Base-by-base conservation (phyloP, 2,113 vertebrate genomes). In the Malaclemys terrapin region DNA sequence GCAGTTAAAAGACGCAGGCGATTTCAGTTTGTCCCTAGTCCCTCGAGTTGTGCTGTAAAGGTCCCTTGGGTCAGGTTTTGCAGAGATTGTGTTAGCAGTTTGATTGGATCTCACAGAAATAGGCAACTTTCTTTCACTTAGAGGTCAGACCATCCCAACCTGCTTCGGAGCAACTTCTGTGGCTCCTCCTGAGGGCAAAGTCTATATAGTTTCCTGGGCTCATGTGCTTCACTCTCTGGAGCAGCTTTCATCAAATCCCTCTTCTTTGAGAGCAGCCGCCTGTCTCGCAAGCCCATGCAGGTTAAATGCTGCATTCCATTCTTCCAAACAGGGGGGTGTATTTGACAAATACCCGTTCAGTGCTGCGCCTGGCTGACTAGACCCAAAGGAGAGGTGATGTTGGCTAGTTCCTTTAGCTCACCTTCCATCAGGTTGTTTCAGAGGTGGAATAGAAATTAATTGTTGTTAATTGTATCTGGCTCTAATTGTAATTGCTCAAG, bases 271-370 rank as follows among this genome's bases (percentile, higher is more conserved):
- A 85, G 88, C 88, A 95, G 49, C n/a, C 54, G 38, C 29, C n/a
- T 89, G 82, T 82, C 84, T 82, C 85, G 87, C 94, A 97, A 89
- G 94, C 93, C 93, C 88, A 50, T 83, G 80, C 93, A 96, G 57
- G 96, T 83, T 80, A 69, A 42, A 47, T 86, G 78, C 86, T 52
- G 49, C 90, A 52, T 84, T 96, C 80, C 76, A 45, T 91, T 91
- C 57, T 91, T 80, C 76, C 94, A 35, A 59, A 88, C 1, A 3
- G 80, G 78, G 88, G 57, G 45, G 78, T 45, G 78, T 54, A 45
- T 69, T 93, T 89, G 31, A 86, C 89, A 89, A 91, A 82, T 54
- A 20, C 52, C 52, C 52, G 42, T 84, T 56, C 20, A 84, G 76
- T 88, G 69, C 81, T 88, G 83, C 31, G 57, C 53, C 86, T 85